phyloP scores from a whole-genome alignment of 2,888 invertebrate genomes.

The Pyrrhia umbra region DNA sequence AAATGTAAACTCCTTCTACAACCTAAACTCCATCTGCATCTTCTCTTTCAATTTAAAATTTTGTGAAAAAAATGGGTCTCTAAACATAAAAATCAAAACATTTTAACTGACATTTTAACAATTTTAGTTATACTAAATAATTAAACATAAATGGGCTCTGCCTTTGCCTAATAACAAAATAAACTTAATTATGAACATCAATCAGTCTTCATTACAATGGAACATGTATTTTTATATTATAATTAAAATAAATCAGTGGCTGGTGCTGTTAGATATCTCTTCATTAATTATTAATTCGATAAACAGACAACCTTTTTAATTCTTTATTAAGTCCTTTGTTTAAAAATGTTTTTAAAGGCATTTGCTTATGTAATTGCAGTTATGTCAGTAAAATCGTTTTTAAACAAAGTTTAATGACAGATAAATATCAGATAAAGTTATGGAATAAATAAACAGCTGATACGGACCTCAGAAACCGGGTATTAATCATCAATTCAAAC shows the following conservation, averaged over 20 bases:
- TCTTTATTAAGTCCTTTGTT: constrained; percentile 37
- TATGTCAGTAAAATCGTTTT: constrained; percentile 38
- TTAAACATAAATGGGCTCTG: constrained; percentile 17
- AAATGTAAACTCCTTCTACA: constrained; percentile 20
- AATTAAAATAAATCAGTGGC: constrained; percentile 39
- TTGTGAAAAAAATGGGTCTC: constrained; percentile 30
- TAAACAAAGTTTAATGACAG: constrained; percentile 38
- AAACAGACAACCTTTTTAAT: constrained; percentile 38
- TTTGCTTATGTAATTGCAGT: constrained; percentile 35
- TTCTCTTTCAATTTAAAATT: constrained; percentile 33
- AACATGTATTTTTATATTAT: constrained; percentile 19
- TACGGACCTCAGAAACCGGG: constrained; percentile 20
- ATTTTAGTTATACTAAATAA: constrained; percentile 19
- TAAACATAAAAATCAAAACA: constrained; percentile 31
- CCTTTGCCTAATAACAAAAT: constrained; percentile 20
- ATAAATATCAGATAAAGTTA: constrained; percentile 40
- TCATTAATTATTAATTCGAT: constrained; percentile 38
- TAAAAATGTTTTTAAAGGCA: constrained; percentile 41
- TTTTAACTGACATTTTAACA: constrained; percentile 31
- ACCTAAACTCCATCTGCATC: constrained; percentile 22
- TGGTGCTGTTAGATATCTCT: constrained; percentile 29
- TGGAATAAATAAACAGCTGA: constrained; percentile 28
- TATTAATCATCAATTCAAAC: constrained; percentile 41
- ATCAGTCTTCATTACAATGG: too few species aligned
- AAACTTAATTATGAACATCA: constrained; percentile 25